Evolutionary conservation across 1,140 invertebrate genomes (phyloP), one percentile per base, ranked within the genome.

Genomic region (Drosophila nasuta): DNA sequence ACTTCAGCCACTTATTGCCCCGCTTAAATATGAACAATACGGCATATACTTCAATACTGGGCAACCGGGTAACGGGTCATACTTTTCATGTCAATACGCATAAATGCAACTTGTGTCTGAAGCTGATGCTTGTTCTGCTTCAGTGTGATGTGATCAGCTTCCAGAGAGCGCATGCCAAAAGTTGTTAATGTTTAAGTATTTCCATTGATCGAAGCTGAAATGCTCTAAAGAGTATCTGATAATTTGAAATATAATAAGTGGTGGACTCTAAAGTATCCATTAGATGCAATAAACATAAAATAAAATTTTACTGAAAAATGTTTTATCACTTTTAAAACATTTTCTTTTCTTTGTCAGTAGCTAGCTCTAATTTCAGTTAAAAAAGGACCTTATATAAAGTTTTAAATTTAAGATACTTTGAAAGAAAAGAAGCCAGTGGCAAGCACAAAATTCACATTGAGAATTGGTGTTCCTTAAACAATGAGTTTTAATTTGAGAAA

Each of bases 81-180:
- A 78, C 78, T 76, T 89, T 89, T 89, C 85, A 79, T 81, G 85
- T 89, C 85, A 89, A 83, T 78, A 83, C 67, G 74, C 69, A 89
- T 88, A 89, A 82, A 73, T 43, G 65, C 71, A 77, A 77, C 76
- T 79, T 70, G 54, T 67, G 60, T 63, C 46, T 52, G 46, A n/a
- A 20, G 49, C 52, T 41, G 13, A 10, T 10, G 30, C 33, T 65
- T 38, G 0, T 10, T 10, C 35, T 54, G 49, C 35, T 65, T 11
- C 15, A 30, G 25, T 17, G 60, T 11, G 11, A 45, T 52, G 63
- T 69, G 72, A 74, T 25, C 82, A 88, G 83, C 82, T 86, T 88
- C 82, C 82, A 86, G 65, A 54, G 51, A 70, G 66, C 72, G 66
- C 72, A 75, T 75, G 66, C 66, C 66, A 70, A 60, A 63, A 63